These are phyloP conservation scores for Gopherus evgoodei DNA, from an alignment of 2,113 vertebrate genomes.

Conservation along the genomic window DNA sequence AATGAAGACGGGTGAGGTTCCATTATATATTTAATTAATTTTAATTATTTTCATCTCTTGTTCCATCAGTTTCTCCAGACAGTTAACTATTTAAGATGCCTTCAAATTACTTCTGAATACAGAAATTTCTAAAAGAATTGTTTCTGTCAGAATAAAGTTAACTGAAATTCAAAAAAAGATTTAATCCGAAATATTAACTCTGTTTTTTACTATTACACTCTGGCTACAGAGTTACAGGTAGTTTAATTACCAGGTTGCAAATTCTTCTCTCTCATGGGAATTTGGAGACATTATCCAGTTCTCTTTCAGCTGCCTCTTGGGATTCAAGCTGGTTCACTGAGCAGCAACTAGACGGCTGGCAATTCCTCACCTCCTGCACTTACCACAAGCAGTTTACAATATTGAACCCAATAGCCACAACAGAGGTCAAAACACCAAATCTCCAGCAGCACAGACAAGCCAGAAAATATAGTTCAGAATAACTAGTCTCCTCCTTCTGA, in stretches of 20 bases:
- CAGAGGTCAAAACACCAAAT: not conserved
- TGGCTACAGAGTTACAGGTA: not conserved
- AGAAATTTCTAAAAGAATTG: not conserved
- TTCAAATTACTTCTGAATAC: not conserved
- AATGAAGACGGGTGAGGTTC: not conserved
- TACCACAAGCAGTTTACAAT: slow-evolving; percentile 10
- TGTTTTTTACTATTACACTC: not conserved
- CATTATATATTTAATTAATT: not conserved
- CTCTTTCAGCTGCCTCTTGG: slow-evolving; percentile 56
- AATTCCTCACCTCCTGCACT: not conserved
- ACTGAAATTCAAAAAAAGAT: not conserved
- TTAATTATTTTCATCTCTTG: not conserved
- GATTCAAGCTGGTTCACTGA: slow-evolving; percentile 34
- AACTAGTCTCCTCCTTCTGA: not conserved
- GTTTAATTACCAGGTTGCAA: not conserved
- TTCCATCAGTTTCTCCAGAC: not conserved
- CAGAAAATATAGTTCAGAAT: not conserved
- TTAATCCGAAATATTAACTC: slow-evolving; percentile 1
- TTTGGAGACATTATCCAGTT: slow-evolving; percentile 45
- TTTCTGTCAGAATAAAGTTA: not conserved
- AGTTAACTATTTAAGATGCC: not conserved
- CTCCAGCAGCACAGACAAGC: not conserved
- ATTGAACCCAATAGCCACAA: not conserved
- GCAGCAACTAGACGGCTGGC: slow-evolving; percentile 32
- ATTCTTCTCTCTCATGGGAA: slow-evolving; percentile 11